Evolutionary conservation across 2,113 vertebrate genomes (phyloP), one percentile per base, ranked within the genome.

Genomic region (Meles meles): DNA sequence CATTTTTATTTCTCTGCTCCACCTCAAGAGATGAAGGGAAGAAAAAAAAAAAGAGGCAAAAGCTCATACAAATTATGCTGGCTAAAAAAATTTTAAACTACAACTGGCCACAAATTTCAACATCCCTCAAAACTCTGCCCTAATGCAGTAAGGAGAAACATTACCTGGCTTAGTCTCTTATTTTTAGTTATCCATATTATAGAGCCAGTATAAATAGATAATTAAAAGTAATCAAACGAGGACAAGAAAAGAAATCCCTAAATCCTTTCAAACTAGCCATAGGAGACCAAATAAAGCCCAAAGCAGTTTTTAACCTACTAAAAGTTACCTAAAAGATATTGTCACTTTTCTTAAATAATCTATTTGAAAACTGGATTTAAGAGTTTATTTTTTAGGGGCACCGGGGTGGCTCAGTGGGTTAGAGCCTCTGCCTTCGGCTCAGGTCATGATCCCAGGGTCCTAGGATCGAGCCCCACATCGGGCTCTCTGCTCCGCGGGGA

Each of bases 321-420:
- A 79, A 71, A 94, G 15, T 65, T 79, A 59, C 6, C 20, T 47
- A 21, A 6, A 94, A 72, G 15, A 87, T 65, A 92, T 0, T 77
- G 7, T 42, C 39, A 65, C 20, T 95, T 82, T 92, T 67, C 52
- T 89, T 65, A 87, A 29, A 63, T 39, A 69, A 23, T 31, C 76
- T 37, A 29, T 77, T 91, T 93, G 80, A 97, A 96, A 93, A 86
- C 27, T 72, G 15, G 37, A 47, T 25, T 2, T 88, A 74, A 79
- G 49, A 74, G 59, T 92, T 88, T 86, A 80, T 72, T 87, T 94
- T 61, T 95, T 76, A 95, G n/a, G n/a, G n/a, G n/a, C n/a, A n/a
- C n/a, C n/a, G n/a, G n/a, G n/a, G n/a, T n/a, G n/a, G n/a, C n/a
- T n/a, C n/a, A n/a, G n/a, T n/a, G n/a, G n/a, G n/a, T n/a, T n/a